phyloP scores from a whole-genome alignment of 1,140 invertebrate genomes.

The Drosophila persimilis region DNA sequence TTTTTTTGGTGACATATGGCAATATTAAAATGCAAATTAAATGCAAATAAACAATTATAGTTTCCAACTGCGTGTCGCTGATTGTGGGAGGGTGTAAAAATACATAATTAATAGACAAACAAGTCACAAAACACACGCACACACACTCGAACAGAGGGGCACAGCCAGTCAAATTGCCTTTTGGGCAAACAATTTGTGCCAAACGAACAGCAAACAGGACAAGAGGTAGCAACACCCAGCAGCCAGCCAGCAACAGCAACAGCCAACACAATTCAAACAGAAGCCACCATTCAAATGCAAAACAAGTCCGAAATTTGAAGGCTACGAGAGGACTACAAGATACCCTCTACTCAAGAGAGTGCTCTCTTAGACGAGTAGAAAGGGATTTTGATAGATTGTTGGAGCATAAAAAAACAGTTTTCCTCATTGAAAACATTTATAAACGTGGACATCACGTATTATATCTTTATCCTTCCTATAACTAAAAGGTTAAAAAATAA shows the following conservation, averaged over 20 bases:
- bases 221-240: slow-evolving; percentile 32
- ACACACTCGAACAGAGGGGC: background rate
- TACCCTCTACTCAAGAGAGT: too few species aligned
- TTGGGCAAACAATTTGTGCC: slow-evolving; percentile 38
- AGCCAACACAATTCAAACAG: slow-evolving; percentile 27
- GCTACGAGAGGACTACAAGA: too few species aligned
- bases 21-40: slow-evolving; percentile 74
- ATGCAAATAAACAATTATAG: slow-evolving; percentile 78
- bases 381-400: too few species aligned
- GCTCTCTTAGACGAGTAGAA: too few species aligned
- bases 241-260: slow-evolving; percentile 1
- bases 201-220: slow-evolving; percentile 35
- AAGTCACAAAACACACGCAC: slow-evolving; percentile 21
- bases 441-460: too few species aligned
- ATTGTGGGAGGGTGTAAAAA: slow-evolving; percentile 45
- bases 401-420: too few species aligned
- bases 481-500: too few species aligned
- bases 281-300: slow-evolving; percentile 61
- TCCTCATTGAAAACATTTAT: too few species aligned
- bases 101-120: slow-evolving; percentile 74
- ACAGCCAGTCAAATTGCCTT: slow-evolving; percentile 40
- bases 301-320: slow-evolving; percentile 3
- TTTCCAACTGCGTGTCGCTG: slow-evolving; percentile 50
- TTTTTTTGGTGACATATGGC: slow-evolving; percentile 78
- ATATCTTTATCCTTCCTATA: too few species aligned